A percentile compares a stretch with the other conserved stretches of the same genome.
phyloP scores from a whole-genome alignment of 2,113 vertebrate genomes.

The Himantopus leucocephalus region DNA sequence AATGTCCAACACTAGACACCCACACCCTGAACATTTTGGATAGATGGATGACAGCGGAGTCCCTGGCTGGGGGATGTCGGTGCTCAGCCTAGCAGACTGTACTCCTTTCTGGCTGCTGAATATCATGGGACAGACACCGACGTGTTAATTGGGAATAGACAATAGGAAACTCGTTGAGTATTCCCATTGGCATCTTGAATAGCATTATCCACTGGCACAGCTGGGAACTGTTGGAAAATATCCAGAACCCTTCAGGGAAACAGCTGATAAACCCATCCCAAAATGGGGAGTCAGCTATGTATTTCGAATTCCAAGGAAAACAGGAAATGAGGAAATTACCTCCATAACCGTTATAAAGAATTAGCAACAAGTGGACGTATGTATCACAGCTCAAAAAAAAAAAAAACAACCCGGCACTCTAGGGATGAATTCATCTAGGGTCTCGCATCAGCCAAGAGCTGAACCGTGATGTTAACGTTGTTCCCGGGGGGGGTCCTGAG shows the following conservation, averaged over 20 bases:
- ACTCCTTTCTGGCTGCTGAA: background rate
- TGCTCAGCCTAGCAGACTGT: background rate
- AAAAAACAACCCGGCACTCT: background rate
- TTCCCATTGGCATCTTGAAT: background rate
- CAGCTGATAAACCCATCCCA: background rate
- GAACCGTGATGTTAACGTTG: too few relatives aligned
- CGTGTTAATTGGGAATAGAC: background rate
- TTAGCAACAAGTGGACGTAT: background rate
- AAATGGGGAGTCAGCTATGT: background rate
- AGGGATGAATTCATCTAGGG: background rate
- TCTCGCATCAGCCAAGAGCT: background rate
- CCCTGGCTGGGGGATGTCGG: background rate
- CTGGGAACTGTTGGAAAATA: background rate
- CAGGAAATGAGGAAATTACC: background rate
- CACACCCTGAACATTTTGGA: background rate
- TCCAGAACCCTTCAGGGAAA: background rate
- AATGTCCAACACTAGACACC: background rate
- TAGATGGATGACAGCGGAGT: too few relatives aligned
- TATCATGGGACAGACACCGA: background rate
- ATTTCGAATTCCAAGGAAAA: background rate
- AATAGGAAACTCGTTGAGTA: background rate
- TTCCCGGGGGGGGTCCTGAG: too few relatives aligned
- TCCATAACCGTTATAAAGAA: background rate
- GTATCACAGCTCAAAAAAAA: background rate
- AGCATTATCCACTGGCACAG: background rate